Evolutionary conservation across 2,888 invertebrate genomes (phyloP), one percentile per base, ranked within the genome.

Genomic region (Hypena proboscidalis): DNA sequence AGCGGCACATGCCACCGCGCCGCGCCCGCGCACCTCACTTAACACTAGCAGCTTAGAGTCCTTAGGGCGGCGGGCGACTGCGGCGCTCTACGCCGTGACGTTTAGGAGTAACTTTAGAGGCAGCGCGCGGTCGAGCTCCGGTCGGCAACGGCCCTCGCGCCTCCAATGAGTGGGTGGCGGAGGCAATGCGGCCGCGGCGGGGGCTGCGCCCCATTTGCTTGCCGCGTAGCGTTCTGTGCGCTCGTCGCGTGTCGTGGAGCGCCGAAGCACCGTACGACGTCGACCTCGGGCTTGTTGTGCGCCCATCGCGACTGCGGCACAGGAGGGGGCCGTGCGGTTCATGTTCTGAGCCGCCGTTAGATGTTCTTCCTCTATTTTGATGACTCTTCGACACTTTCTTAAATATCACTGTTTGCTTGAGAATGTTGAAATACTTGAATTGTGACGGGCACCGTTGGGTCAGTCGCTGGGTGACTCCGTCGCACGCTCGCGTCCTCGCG

Each of bases 181-280:
- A 46, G 96, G 96, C 73, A 96, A 87, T 55, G 94, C 94, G 65
- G 94, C 93, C 27, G 96, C 95, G 43, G 95, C 93, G 34, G 96
- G 96, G 39, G 96, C 95, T 64, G 95, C 95, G 72, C 95, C 95
- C 91, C 96, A 96, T 83, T 96, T 96, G 77, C 95, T 95, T 74
- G 94, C 95, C 57, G 96, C 96, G 80, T 84, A 87, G 56, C 88
- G 85, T 67, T 86, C 87, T 39, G 78, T 77, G 25, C 85, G 76
- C 42, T 77, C 69, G 51, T 65, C 70, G 38, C 70, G 62, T 40
- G 68, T 55, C 31, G 59, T 70, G 26, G 55, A 40, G 22, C 41
- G 58, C 58, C 69, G 49, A 40, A 67, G 46, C 35, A 58, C 65
- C 6, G 82, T 60, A 38, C 84, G 78, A 37, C 86, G 72, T 33